Conservation (phyloP, 2,797 vertebrate genomes). For the Hyperoplus lanceolatus region DNA sequence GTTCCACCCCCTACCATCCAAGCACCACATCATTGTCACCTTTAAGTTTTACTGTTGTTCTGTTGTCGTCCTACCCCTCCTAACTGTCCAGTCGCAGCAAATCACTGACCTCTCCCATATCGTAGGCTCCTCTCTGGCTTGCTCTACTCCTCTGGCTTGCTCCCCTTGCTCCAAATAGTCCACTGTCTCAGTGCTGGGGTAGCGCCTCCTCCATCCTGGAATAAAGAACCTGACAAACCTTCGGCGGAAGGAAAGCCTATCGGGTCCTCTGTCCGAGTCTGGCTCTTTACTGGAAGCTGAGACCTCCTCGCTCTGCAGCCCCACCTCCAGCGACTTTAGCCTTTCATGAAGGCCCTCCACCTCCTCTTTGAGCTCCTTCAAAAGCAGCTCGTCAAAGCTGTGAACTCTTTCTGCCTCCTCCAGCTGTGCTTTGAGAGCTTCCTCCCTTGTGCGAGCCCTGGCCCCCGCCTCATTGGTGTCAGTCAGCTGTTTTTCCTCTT, state of each 20-base stretch:
- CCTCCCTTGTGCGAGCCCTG: neutral
- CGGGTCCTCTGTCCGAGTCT: neutral
- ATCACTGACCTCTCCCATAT: neutral
- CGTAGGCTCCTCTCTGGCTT: neutral
- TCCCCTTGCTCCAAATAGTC: neutral
- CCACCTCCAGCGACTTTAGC: neutral
- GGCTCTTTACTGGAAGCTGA: neutral
- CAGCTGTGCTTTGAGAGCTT: neutral
- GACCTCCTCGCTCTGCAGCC: neutral
- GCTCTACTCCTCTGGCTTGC: neutral
- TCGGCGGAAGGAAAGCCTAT: neutral
- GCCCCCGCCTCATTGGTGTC: neutral
- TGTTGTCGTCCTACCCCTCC: too few species aligned
- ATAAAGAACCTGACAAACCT: neutral
- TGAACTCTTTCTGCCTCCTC: neutral
- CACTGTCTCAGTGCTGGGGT: neutral
- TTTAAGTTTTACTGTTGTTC: too few species aligned
- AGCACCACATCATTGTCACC: neutral
- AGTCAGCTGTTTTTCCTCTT: neutral
- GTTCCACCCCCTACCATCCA: neutral
- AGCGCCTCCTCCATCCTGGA: neutral
- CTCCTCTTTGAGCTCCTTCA: neutral
- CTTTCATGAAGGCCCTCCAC: neutral
- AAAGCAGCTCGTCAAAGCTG: neutral
- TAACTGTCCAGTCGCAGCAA: neutral